phyloP scores from a whole-genome alignment of 1,140 invertebrate species.

The Globodera rostochiensis region DNA sequence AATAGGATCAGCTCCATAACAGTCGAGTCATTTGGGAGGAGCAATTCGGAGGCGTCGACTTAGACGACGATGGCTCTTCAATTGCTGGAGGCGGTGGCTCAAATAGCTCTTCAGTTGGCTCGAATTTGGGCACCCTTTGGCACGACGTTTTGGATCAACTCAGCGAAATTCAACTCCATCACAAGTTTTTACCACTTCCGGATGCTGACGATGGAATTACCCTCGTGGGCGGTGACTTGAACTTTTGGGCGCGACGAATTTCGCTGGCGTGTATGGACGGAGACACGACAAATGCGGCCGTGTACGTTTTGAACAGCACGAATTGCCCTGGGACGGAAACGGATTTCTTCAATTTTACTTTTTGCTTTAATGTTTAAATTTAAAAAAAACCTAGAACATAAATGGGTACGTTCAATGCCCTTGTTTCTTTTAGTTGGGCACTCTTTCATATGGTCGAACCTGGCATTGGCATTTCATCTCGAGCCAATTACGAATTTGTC shows the following conservation, averaged over 20 bases:
- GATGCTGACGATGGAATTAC: slow-evolving; percentile 50
- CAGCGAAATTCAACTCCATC: slow-evolving; percentile 52
- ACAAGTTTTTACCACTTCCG: slow-evolving; percentile 47
- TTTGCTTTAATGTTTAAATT: background rate
- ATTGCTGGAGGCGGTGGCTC: background rate
- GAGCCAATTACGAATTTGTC: slow-evolving; percentile 53
- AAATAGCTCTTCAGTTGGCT: background rate
- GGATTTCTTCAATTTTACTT: too few relatives aligned
- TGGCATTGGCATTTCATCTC: slow-evolving; percentile 38
- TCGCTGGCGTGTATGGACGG: slow-evolving; percentile 60
- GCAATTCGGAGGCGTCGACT: background rate
- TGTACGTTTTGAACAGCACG: slow-evolving; percentile 16
- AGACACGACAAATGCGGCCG: slow-evolving; percentile 55
- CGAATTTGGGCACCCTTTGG: slow-evolving; percentile 32
- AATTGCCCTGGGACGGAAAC: too few relatives aligned
- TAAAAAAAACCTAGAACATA: background rate
- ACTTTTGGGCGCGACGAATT: slow-evolving; percentile 51
- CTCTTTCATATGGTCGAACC: slow-evolving; percentile 57
- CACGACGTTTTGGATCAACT: slow-evolving; percentile 53
- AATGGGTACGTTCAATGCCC: background rate
- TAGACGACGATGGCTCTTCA: background rate
- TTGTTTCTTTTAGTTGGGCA: slow-evolving; percentile 51
- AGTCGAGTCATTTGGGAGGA: slow-evolving; percentile 34
- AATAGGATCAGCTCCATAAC: slow-evolving; percentile 54
- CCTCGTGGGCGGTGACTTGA: slow-evolving; percentile 56